Evolutionary conservation across 2,888 invertebrate genomes (phyloP).

Genomic region (Protonemura montana): DNA sequence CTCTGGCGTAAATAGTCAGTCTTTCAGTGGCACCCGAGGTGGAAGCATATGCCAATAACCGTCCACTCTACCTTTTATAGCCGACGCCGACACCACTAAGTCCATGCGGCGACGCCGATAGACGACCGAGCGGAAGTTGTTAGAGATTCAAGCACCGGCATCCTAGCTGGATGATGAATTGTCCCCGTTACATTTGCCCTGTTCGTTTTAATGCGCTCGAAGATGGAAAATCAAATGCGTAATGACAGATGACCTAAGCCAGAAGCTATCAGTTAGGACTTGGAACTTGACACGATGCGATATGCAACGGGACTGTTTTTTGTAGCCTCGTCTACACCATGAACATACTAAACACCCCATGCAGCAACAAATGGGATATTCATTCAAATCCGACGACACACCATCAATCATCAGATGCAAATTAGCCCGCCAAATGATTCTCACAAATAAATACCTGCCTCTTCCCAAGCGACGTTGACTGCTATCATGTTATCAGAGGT

Average conservation of each 20-base stretch:
- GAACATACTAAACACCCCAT: not conserved
- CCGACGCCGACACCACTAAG: not conserved
- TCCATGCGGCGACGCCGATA: slow-evolving; percentile 8
- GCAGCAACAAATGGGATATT: not conserved
- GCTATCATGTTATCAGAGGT: not conserved
- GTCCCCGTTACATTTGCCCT: not conserved
- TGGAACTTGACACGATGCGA: not conserved
- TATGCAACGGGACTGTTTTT: not conserved
- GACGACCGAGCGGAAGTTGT: not conserved
- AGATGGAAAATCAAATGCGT: not conserved
- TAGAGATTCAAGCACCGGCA: not conserved
- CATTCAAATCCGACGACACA: not conserved
- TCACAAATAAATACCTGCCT: not conserved
- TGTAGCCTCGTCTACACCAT: not conserved
- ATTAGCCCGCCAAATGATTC: not conserved
- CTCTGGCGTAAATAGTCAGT: slow-evolving; percentile 47
- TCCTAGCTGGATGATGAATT: slow-evolving; percentile 7
- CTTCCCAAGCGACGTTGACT: not conserved
- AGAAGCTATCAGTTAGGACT: slow-evolving; percentile 7
- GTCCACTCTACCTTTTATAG: not conserved
- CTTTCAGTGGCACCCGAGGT: slow-evolving; percentile 44
- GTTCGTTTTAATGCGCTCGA: not conserved
- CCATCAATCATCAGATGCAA: not conserved
- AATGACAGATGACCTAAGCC: not conserved
- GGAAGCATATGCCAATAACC: slow-evolving; percentile 42